Conservation (phyloP, 2,888 invertebrate species). For the Archaeoteleia sp. region DNA sequence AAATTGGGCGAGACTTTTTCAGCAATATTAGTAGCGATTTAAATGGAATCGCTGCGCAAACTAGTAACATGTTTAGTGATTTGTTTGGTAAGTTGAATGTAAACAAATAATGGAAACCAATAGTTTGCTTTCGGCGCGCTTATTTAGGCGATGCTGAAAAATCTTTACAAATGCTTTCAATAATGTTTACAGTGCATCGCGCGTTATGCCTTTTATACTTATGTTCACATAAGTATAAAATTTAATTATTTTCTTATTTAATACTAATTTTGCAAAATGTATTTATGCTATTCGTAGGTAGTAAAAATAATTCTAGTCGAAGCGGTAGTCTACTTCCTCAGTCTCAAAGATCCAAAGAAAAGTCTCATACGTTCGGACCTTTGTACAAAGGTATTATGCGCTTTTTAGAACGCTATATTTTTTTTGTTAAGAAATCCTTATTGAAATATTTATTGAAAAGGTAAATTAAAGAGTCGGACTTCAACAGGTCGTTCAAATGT, state of each 20-base stretch:
- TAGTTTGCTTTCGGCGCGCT: background rate
- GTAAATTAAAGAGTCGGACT: too few species aligned
- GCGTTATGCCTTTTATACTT: too few species aligned
- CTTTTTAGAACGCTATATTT: constrained; percentile 6
- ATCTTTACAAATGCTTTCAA: background rate
- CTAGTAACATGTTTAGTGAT: constrained; percentile 95
- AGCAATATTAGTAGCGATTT: constrained; percentile 94
- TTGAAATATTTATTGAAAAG: constrained; percentile 12
- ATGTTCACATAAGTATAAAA: too few species aligned
- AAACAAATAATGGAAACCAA: background rate
- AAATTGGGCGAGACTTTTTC: constrained; percentile 88
- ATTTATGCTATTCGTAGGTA: constrained; percentile 61
- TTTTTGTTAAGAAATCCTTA: background rate
- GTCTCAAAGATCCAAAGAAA: constrained; percentile 75
- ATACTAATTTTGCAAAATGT: background rate
- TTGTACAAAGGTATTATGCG: constrained; percentile 82
- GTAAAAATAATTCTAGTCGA: constrained; percentile 72
- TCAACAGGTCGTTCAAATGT: too few species aligned
- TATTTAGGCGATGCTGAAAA: background rate
- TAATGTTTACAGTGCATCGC: background rate
- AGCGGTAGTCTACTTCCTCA: constrained; percentile 72
- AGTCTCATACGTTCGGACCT: constrained; percentile 81
- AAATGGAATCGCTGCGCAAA: constrained; percentile 94
- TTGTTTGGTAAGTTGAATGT: constrained; percentile 83
- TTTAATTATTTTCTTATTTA: too few species aligned